Base-by-base conservation (phyloP, 2,797 vertebrate species). In the Gallinago solitaria region DNA sequence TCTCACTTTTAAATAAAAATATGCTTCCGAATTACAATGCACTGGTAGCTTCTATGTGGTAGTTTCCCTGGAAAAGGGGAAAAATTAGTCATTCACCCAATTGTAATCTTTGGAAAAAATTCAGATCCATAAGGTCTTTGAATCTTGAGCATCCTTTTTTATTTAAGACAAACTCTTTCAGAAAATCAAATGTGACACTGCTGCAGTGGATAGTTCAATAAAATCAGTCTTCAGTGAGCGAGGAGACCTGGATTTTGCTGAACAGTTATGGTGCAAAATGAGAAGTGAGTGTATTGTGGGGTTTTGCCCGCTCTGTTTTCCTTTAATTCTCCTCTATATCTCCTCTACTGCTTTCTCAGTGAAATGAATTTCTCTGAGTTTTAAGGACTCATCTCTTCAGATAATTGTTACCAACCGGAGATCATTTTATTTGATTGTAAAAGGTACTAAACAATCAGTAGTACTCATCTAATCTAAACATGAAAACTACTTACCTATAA, bases 261-360 rank as follows among this genome's bases (percentile, higher is more conserved):
- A 99, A 87, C 98, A 99, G 67, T 97, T 99, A 13, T 99, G 99
- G 99, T 98, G 98, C 96, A 98, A 97, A 94, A 98, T 99, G 98
- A 98, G 98, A 96, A 98, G 99, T 99, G 92, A 94, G 99, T 98
- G 13, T 77, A 1, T 17, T 86, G 45, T 45, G 39, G 14, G 17
- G 23, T 64, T 80, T 63, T 33, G 6, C 7, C 11, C 7, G 16
- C 5, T 19, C 14, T 83, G 4, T 16, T 82, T 71, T 56, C 53
- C 25, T 59, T 65, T 32, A 35, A 3, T 90, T 84, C 39, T 37
- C 35, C 43, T 65, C 10, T 81, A 9, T 39, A 6, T 16, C 24
- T 75, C 2, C n/a, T 50, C 4, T 7, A 4, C 47, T 60, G 17
- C 54, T 71, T 59, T 71, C n/a, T 59, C 51, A 43, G 63, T 27